Conservation (phyloP, 2,113 vertebrate genomes). For the Petroica traversi region DNA sequence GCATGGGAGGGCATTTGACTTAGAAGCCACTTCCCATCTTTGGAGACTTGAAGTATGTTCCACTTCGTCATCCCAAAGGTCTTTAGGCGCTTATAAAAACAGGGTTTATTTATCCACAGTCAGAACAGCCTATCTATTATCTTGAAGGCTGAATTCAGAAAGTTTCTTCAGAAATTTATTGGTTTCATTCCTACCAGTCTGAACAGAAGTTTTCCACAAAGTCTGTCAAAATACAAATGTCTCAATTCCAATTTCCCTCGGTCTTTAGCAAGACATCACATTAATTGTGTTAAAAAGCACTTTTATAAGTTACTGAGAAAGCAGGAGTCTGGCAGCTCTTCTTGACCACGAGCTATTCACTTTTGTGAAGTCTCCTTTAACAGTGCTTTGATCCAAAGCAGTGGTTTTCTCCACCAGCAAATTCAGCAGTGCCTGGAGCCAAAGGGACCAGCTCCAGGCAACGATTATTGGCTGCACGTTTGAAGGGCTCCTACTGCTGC, state of each 20-base stretch:
- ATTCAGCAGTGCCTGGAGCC: conserved; percentile 47
- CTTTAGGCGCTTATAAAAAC: conserved; percentile 55
- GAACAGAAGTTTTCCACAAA: conserved; percentile 53
- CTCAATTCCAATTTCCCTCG: conserved; percentile 45
- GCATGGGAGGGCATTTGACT: conserved; percentile 52
- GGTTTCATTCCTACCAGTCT: conserved; percentile 55
- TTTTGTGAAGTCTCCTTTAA: conserved; percentile 35
- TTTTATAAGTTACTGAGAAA: conserved; percentile 57
- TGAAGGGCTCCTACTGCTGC: conserved; percentile 7
- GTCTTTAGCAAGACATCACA: conserved; percentile 35
- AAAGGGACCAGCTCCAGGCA: conserved; percentile 23
- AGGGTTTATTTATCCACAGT: conserved; percentile 52
- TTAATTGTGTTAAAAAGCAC: conserved; percentile 49
- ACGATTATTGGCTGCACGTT: conserved; percentile 2
- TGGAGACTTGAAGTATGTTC: conserved; percentile 62
- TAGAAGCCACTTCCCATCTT: conserved; percentile 67
- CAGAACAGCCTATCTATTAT: conserved; percentile 65
- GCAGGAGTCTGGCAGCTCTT: conserved; percentile 39
- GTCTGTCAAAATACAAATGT: conserved; percentile 50
- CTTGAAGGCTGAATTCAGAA: conserved; percentile 42
- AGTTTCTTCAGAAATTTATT: conserved; percentile 55
- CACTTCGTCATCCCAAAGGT: conserved; percentile 49
- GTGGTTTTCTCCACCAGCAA: conserved; percentile 49
- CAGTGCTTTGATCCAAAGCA: neutral
- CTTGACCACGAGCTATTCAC: conserved; percentile 40